These are phyloP conservation scores for Neolamprologus falcicula DNA, from an alignment of 2,113 vertebrate genomes.

Conservation along the genomic window DNA sequence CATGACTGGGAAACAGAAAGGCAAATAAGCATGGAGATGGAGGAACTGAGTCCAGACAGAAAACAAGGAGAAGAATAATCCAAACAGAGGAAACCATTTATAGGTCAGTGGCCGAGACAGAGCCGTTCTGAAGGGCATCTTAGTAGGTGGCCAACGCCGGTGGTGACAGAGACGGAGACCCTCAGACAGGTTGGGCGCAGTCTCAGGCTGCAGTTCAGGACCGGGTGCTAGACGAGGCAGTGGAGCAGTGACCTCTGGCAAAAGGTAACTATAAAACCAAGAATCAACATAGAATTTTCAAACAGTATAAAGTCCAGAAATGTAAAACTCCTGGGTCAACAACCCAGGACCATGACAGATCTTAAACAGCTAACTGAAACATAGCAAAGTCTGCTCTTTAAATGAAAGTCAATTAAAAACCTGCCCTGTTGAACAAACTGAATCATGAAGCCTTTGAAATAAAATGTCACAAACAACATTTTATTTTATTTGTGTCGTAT, in stretches of 20 bases:
- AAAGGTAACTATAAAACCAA: background rate
- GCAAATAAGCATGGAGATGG: background rate
- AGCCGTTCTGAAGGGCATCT: background rate
- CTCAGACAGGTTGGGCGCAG: background rate
- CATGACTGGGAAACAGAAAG: background rate
- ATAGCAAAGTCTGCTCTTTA: background rate
- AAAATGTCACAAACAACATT: background rate
- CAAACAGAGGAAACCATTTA: background rate
- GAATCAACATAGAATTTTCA: background rate
- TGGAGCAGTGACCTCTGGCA: background rate
- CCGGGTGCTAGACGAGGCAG: background rate
- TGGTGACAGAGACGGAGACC: background rate
- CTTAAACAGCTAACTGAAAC: background rate
- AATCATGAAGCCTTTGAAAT: background rate
- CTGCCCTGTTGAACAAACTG: background rate
- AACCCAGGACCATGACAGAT: background rate
- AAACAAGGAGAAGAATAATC: background rate
- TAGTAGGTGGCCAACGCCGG: background rate
- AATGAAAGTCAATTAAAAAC: background rate
- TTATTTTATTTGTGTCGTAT: background rate
- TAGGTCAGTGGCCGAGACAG: background rate
- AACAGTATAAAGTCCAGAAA: background rate
- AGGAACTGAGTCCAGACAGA: background rate
- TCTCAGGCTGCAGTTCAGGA: background rate
- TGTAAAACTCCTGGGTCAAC: background rate